phyloP scores from a whole-genome alignment of 2,113 vertebrate genomes.

The Colaptes auratus region DNA sequence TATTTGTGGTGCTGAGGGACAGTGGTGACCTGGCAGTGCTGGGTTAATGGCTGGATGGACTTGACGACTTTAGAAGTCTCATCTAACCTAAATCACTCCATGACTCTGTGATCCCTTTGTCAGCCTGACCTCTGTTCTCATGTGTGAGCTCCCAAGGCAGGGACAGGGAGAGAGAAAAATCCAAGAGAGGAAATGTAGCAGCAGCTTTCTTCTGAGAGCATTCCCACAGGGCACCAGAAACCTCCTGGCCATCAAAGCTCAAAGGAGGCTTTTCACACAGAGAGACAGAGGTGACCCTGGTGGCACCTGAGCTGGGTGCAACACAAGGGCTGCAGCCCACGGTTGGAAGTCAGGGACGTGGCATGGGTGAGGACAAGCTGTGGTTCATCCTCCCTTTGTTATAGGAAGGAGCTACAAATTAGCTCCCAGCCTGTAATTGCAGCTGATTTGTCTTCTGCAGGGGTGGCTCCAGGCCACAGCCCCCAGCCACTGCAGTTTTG shows the following conservation, averaged over 20 bases:
- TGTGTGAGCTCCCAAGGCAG: not conserved
- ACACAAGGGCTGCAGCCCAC: not conserved
- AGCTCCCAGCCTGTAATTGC: not conserved
- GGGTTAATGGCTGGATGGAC: not conserved
- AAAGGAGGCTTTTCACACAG: not conserved
- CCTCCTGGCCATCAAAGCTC: not conserved
- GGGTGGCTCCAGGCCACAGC: not conserved
- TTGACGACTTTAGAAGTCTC: not conserved
- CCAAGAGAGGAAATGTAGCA: not conserved
- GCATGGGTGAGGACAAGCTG: not conserved
- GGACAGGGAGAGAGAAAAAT: not conserved
- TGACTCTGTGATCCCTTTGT: not conserved
- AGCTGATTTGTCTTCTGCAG: not conserved
- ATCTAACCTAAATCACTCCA: not conserved
- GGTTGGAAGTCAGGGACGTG: slow-evolving; percentile 5
- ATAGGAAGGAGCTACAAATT: not conserved
- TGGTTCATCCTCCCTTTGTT: slow-evolving; percentile 25
- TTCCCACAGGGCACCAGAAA: not conserved
- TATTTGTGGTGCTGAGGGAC: too few relatives aligned
- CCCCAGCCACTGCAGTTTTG: not conserved
- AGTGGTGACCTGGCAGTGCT: not conserved
- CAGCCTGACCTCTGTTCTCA: not conserved
- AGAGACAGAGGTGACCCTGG: not conserved
- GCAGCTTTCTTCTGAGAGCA: not conserved
- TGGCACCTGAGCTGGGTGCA: not conserved